These are phyloP conservation scores for Tauraco hartlaubi DNA, from an alignment of 2,797 vertebrate genomes.

Conservation along the genomic window DNA sequence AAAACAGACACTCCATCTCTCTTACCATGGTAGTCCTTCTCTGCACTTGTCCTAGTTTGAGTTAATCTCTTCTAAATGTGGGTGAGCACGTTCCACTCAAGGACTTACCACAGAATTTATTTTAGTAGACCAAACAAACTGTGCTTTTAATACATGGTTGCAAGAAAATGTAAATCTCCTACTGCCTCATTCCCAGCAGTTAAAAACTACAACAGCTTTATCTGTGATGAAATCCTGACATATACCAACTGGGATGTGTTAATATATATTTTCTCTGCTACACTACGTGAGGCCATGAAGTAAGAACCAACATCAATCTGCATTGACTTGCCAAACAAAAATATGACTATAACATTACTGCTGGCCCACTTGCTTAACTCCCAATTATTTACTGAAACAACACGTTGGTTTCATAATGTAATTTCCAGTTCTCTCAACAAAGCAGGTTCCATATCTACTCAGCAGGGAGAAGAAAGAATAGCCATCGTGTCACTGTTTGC, in stretches of 20 bases:
- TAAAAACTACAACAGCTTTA: background rate
- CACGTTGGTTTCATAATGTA: background rate
- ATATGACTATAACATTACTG: background rate
- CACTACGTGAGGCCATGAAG: background rate
- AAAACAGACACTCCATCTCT: background rate
- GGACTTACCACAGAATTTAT: background rate
- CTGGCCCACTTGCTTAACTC: background rate
- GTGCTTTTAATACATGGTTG: background rate
- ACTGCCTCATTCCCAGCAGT: background rate
- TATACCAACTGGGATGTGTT: background rate
- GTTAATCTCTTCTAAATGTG: background rate
- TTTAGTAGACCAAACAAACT: background rate
- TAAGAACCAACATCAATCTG: background rate
- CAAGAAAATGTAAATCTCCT: background rate
- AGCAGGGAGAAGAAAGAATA: constrained; percentile 15
- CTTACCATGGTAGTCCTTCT: background rate
- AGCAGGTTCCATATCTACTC: background rate
- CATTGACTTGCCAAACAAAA: background rate
- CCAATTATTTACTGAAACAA: constrained; percentile 3
- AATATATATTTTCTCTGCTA: background rate
- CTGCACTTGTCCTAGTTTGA: background rate
- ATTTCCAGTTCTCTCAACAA: constrained; percentile 46
- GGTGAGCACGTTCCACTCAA: background rate
- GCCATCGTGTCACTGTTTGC: background rate
- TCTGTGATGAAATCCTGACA: background rate